Percentiles rank a stretch among this genome's conserved stretches.
Conservation (phyloP, 2,113 vertebrate genomes). For the Argyrosomus japonicus region DNA sequence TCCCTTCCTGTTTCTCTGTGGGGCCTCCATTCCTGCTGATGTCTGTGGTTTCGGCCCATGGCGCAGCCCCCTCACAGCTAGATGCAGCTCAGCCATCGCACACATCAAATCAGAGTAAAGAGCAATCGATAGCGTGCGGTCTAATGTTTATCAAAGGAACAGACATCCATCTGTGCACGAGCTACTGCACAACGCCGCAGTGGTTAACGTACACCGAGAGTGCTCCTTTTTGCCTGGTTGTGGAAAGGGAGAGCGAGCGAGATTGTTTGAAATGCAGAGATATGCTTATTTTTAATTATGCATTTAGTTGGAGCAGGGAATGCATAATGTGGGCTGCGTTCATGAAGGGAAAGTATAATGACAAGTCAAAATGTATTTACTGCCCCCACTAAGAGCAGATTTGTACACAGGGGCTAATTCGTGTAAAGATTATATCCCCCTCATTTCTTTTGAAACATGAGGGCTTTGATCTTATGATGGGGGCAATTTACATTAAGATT, state of each 20-base stretch:
- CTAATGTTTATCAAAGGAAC: conserved; percentile 74
- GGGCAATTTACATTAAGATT: conserved; percentile 50
- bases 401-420: conserved; percentile 52
- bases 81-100: conserved; percentile 61
- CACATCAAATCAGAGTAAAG: conserved; percentile 72
- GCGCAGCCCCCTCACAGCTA: conserved; percentile 55
- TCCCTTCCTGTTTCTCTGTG: conserved; percentile 63
- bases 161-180: conserved; percentile 49
- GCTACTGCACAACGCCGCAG: conserved; percentile 44
- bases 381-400: conserved; percentile 42
- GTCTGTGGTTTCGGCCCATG: conserved; percentile 54
- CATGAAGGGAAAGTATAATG: conserved; percentile 59
- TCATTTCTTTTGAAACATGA: conserved; percentile 41
- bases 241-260: conserved; percentile 4
- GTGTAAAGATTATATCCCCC: conserved; percentile 36
- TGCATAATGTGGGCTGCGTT: conserved; percentile 45
- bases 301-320: conserved; percentile 63
- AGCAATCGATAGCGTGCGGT: conserved; percentile 69
- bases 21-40: conserved; percentile 70
- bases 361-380: conserved; percentile 62
- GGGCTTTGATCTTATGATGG: conserved; percentile 37
- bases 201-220: conserved; percentile 8
- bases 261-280: conserved; percentile 58
- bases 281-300: conserved; percentile 72
- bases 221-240: conserved; percentile 10